Base-by-base conservation (phyloP, 1,140 invertebrate species). In the Gryllus bimaculatus region DNA sequence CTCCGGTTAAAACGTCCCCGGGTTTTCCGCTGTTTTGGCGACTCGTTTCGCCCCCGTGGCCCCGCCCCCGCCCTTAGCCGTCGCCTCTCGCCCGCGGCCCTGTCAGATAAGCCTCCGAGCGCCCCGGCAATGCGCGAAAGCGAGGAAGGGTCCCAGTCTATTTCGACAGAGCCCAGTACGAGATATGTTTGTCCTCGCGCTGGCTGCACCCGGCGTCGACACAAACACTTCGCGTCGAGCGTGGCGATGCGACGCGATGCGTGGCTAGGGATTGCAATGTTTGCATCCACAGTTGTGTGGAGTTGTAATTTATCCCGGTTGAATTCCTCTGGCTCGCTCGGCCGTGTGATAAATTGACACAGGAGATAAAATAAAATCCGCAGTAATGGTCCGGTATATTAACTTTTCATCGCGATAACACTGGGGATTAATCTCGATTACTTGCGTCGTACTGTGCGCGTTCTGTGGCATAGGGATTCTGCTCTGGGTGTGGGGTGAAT, bases 311-410 rank as follows among this genome's bases (percentile, higher is more conserved):
- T 66, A 66, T 66, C 54, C 54, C 54, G 54, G 10, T 66, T 66
- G 54, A 66, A 66, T 66, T 66, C 54, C 54, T 66, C 10, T 18
- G 54, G 54, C 54, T 66, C 54, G 18, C 54, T 66, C 10, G 54
- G 54, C 18, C 54, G 54, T 66, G 54, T 66, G 54, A 66, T 66
- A 66, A 66, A 66, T 66, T 66, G 54, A 66, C 54, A 66, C 54
- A 18, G 54, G 54, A 66, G 54, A 66, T 66, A 66, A 66, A 66
- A 66, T 66, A 66, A 66, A 66, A 66, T 18, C 54, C 54, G 10
- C 54, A 18, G 54, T 66, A 18, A 18, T 66, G 54, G 10, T 18
- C 18, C 2, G 2, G 54, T 66, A 18, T 66, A 66, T 66, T 66
- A 66, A 66, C 54, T 66, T 66, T 66, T 66, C 54, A 66, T 66